Percentiles rank a stretch among this genome's conserved stretches.
These are phyloP conservation scores for Nilaparvata lugens DNA, from an alignment of 1,140 invertebrate species.

Conservation along the genomic window DNA sequence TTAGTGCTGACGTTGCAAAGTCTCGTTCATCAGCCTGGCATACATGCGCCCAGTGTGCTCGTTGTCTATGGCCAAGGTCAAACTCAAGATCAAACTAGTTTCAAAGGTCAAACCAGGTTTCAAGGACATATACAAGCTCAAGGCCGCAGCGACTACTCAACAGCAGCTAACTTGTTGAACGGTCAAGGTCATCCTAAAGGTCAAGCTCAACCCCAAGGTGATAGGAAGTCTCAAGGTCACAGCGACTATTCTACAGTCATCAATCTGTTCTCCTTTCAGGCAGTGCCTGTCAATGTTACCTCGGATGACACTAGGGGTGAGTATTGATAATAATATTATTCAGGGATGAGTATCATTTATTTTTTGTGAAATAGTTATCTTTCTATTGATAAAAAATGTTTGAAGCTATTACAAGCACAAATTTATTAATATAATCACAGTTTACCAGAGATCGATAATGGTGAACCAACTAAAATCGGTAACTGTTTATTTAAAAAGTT, in stretches of 20 bases:
- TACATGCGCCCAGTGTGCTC: constrained; percentile 32
- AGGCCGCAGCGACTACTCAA: neutral
- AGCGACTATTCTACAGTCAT: neutral
- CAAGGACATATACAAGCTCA: neutral
- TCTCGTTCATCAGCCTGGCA: constrained; percentile 40
- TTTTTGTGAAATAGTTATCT: too few species aligned
- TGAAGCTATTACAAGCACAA: too few species aligned
- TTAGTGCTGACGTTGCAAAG: constrained; percentile 40
- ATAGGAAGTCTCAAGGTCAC: too few species aligned
- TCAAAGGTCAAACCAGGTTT: neutral
- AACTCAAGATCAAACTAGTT: constrained; percentile 22
- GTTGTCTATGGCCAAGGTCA: constrained; percentile 26
- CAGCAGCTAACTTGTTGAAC: neutral
- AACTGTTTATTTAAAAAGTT: too few species aligned
- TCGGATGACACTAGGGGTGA: constrained; percentile 3
- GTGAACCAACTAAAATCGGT: too few species aligned
- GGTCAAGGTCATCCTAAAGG: constrained; percentile 32
- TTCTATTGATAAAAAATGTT: too few species aligned
- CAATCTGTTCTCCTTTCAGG: constrained; percentile 7
- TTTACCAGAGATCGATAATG: too few species aligned
- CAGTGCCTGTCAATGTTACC: neutral
- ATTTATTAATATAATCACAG: too few species aligned
- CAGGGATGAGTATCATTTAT: too few species aligned
- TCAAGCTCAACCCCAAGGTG: constrained; percentile 30
- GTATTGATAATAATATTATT: too few species aligned